phyloP scores from a whole-genome alignment of 1,140 invertebrate genomes.

The Panulirus ornatus region DNA sequence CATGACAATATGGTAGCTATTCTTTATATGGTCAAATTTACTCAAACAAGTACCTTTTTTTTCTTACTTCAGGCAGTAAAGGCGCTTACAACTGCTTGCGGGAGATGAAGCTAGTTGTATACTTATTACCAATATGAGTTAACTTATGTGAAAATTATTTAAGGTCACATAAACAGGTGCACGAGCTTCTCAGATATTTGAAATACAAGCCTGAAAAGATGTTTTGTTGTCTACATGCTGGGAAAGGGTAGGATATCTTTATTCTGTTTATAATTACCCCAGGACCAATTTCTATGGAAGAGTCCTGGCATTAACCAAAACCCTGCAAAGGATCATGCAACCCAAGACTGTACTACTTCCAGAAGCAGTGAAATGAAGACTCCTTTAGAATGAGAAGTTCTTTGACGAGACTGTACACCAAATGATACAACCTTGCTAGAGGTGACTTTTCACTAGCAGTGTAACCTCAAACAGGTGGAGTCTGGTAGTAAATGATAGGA shows the following conservation, averaged over 20 bases:
- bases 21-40: constrained; percentile 10
- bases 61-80: not conserved
- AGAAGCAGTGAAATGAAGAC: no score
- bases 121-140: not conserved
- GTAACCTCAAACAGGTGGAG: no score
- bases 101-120: not conserved
- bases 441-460: no score
- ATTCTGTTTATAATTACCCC: no score
- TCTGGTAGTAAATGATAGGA: no score
- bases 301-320: no score
- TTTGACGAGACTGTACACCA: no score
- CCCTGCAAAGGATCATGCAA: no score
- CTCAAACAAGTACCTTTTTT: not conserved
- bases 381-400: no score
- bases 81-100: not conserved
- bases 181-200: not conserved
- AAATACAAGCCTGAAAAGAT: not conserved
- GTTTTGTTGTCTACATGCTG: not conserved
- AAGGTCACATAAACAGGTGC: not conserved
- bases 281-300: no score
- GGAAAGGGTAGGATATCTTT: not conserved
- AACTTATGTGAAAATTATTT: not conserved
- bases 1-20: not conserved
- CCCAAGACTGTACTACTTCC: no score
- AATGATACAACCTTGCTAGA: no score